phyloP scores from a whole-genome alignment of 2,888 invertebrate species.

The Dromius quadrimaculatus region DNA sequence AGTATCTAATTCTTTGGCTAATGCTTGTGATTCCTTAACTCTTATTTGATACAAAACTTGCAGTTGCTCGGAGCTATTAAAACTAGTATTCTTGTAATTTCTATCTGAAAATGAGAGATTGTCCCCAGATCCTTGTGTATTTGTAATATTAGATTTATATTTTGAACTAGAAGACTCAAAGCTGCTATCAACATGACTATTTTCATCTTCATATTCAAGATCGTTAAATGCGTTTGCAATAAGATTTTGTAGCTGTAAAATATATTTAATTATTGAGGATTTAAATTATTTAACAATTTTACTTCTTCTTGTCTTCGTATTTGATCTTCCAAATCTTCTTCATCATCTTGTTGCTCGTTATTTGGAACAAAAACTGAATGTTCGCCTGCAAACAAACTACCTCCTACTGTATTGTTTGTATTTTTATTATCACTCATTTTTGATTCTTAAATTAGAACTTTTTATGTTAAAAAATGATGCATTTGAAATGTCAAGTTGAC shows the following conservation, averaged over 20 bases:
- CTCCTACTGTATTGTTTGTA: conserved; percentile 15
- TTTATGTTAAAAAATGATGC: no score
- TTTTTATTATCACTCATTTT: conserved; percentile 12
- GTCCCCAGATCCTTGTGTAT: conserved; percentile 19
- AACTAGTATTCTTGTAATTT: conserved; percentile 39
- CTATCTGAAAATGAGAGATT: not conserved
- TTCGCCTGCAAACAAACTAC: conserved; percentile 40
- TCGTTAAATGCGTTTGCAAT: conserved; percentile 45
- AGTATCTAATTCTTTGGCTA: conserved; percentile 19
- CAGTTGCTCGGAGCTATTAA: conserved; percentile 41
- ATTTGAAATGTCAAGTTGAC: conserved; percentile 21
- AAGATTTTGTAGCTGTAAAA: conserved; percentile 41
- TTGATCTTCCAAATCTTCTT: conserved; percentile 46
- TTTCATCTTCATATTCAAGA: conserved; percentile 38
- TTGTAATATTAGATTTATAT: conserved; percentile 20
- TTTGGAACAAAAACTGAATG: conserved; percentile 39
- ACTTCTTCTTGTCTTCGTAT: conserved; percentile 43
- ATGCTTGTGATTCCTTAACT: conserved; percentile 26
- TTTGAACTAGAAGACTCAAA: conserved; percentile 36
- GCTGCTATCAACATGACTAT: conserved; percentile 38
- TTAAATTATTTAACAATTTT: not conserved
- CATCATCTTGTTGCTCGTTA: conserved; percentile 42
- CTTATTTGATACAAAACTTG: conserved; percentile 46
- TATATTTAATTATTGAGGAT: not conserved
- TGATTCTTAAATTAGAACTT: not conserved